Conservation (phyloP, 2,888 invertebrate species). For the Scaptodrosophila latifasciaeformis region DNA sequence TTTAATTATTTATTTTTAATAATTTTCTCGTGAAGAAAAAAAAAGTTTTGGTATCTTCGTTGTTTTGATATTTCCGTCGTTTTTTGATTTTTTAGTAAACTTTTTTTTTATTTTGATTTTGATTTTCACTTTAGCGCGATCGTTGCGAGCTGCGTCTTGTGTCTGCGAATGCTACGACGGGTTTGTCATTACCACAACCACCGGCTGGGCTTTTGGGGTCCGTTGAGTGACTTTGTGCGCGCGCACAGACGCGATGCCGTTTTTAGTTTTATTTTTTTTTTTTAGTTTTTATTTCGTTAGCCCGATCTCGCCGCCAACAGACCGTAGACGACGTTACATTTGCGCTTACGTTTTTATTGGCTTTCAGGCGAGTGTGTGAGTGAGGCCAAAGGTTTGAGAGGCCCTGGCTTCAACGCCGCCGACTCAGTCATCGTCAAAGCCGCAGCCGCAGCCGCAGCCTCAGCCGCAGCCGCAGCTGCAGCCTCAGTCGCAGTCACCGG, state of each 20-base stretch:
- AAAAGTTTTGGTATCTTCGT: too few relatives aligned
- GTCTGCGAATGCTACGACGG: constrained; percentile 64
- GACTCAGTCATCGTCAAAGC: too few relatives aligned
- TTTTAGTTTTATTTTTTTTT: too few relatives aligned
- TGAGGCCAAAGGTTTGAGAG: too few relatives aligned
- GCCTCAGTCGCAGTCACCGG: constrained; percentile 20
- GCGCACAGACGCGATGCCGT: too few relatives aligned
- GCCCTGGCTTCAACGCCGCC: too few relatives aligned
- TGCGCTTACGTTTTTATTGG: constrained; percentile 1
- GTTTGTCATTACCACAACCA: constrained; percentile 64
- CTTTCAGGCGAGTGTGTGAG: too few relatives aligned
- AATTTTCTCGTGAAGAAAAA: too few relatives aligned
- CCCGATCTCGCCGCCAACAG: constrained; percentile 51
- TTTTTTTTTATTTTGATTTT: constrained; percentile 4
- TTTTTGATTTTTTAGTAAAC: background rate
- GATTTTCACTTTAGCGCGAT: constrained; percentile 46
- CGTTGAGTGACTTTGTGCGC: too few relatives aligned
- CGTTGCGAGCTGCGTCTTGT: constrained; percentile 55
- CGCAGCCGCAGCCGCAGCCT: constrained; percentile 8
- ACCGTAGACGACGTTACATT: constrained; percentile 37
- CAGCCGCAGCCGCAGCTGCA: constrained; percentile 8
- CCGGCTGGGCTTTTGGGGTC: too few relatives aligned
- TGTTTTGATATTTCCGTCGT: constrained; percentile 17
- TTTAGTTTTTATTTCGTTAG: constrained; percentile 58
- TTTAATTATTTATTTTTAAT: background rate